Evolutionary conservation across 2,888 invertebrate species (phyloP).

Genomic region (Liopterus haemorrhoidalis): DNA sequence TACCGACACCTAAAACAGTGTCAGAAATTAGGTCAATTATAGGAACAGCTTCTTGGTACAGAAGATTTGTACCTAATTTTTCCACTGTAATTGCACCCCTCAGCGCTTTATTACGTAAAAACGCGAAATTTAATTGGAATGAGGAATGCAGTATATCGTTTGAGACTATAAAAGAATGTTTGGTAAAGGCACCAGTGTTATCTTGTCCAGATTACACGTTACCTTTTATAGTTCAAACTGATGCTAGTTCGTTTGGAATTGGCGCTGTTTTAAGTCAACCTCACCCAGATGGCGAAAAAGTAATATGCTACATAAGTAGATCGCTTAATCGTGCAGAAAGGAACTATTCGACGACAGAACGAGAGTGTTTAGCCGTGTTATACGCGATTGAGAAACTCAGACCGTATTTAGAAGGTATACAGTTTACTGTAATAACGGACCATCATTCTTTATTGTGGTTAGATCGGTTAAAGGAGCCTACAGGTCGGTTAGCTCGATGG

Average conservation of each 20-base stretch:
- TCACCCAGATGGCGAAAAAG: conserved; percentile 6
- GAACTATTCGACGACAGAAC: conserved; percentile 19
- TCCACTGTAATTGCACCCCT: no score
- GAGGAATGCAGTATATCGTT: conserved; percentile 17
- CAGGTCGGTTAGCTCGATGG: conserved; percentile 21
- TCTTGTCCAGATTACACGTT: conserved; percentile 22
- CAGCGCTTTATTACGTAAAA: no score
- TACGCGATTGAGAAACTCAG: conserved; percentile 17
- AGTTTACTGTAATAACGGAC: conserved; percentile 23
- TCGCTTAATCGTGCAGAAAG: conserved; percentile 16
- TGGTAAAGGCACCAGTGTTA: conserved; percentile 23
- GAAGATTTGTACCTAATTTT: no score
- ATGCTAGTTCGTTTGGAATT: conserved; percentile 22
- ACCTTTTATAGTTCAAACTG: conserved; percentile 23
- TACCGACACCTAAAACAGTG: no score
- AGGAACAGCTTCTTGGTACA: no score
- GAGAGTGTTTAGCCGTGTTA: conserved; percentile 11
- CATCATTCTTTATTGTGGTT: conserved; percentile 23
- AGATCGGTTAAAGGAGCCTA: conserved; percentile 20
- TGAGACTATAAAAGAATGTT: conserved; percentile 9
- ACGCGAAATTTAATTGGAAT: conserved; percentile 17
- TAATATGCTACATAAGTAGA: conserved; percentile 19
- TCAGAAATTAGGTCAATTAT: no score
- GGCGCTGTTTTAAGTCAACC: conserved; percentile 21
- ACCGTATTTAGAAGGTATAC: conserved; percentile 22